Evolutionary conservation across 2,888 invertebrate genomes (phyloP).

Genomic region (Frankliniella fusca): DNA sequence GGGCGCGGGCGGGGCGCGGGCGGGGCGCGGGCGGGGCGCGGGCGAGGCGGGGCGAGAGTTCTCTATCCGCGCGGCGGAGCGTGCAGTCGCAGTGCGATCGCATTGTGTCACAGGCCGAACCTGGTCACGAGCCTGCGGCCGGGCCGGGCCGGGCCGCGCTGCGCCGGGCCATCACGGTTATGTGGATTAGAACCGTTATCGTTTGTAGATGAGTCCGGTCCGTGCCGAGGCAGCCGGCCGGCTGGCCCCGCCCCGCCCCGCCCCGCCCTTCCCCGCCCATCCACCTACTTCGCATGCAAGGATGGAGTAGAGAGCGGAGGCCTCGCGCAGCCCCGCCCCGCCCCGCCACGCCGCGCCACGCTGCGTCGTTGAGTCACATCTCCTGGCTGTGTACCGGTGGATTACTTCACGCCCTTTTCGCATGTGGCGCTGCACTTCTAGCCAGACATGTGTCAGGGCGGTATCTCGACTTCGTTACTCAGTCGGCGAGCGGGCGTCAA

Average conservation of each 20-base stretch:
- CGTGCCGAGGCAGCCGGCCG: background rate
- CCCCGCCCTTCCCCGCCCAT: too few relatives aligned
- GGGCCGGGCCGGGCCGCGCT: too few relatives aligned
- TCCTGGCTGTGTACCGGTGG: too few relatives aligned
- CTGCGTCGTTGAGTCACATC: too few relatives aligned
- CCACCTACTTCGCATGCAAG: too few relatives aligned
- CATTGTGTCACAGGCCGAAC: conserved; percentile 9
- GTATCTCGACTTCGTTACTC: background rate
- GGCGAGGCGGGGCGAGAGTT: background rate
- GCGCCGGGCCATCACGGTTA: background rate
- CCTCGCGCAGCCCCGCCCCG: too few relatives aligned
- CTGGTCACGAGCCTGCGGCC: background rate
- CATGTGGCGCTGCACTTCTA: background rate
- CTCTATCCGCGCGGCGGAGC: too few relatives aligned
- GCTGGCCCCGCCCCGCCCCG: background rate
- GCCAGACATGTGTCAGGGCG: background rate
- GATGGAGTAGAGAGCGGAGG: too few relatives aligned
- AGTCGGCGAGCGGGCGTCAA: background rate
- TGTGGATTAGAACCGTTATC: background rate
- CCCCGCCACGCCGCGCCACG: too few relatives aligned
- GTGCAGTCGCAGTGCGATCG: background rate
- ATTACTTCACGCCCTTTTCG: too few relatives aligned
- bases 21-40: background rate
- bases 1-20: background rate
- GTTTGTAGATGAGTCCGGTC: background rate